These are phyloP conservation scores for Limanda limanda DNA, from an alignment of 2,113 vertebrate genomes.

Conservation along the genomic window DNA sequence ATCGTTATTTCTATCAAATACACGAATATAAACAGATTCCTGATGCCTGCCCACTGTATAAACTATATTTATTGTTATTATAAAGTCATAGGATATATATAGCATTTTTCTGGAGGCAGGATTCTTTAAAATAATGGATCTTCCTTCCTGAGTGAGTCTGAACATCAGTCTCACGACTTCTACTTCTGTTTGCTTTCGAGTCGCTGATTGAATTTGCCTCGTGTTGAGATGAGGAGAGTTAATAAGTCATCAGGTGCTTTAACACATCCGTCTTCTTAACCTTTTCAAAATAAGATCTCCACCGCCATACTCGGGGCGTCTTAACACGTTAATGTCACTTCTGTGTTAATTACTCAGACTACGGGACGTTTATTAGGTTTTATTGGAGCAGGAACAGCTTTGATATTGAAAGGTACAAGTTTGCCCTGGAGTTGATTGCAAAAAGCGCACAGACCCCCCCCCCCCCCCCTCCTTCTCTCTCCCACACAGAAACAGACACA, in stretches of 20 bases:
- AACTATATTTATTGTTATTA: background rate
- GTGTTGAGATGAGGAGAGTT: slow-evolving; percentile 50
- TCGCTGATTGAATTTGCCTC: slow-evolving; percentile 77
- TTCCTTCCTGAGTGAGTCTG: slow-evolving; percentile 53
- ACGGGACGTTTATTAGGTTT: background rate
- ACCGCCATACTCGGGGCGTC: slow-evolving; percentile 32
- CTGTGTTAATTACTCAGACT: slow-evolving; percentile 16
- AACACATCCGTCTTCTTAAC: slow-evolving; percentile 60
- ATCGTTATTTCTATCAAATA: too few relatives aligned
- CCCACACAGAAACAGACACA: background rate
- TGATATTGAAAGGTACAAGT: slow-evolving; percentile 8
- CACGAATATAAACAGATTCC: too few relatives aligned
- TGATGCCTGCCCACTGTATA: too few relatives aligned
- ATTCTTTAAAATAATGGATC: too few relatives aligned
- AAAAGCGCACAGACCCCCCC: background rate
- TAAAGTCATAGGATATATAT: background rate
- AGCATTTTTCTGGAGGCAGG: too few relatives aligned
- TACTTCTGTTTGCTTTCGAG: slow-evolving; percentile 71
- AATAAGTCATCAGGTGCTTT: slow-evolving; percentile 9
- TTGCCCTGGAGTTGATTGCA: slow-evolving; percentile 5
- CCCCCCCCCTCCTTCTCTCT: too few relatives aligned
- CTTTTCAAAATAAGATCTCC: slow-evolving; percentile 64
- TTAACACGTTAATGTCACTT: background rate
- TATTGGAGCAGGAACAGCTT: background rate
- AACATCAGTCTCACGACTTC: slow-evolving; percentile 48